A percentile compares a stretch with the other conserved stretches of the same genome.
Conservation (phyloP, 2,113 vertebrate species). For the Oryzias woworae region DNA sequence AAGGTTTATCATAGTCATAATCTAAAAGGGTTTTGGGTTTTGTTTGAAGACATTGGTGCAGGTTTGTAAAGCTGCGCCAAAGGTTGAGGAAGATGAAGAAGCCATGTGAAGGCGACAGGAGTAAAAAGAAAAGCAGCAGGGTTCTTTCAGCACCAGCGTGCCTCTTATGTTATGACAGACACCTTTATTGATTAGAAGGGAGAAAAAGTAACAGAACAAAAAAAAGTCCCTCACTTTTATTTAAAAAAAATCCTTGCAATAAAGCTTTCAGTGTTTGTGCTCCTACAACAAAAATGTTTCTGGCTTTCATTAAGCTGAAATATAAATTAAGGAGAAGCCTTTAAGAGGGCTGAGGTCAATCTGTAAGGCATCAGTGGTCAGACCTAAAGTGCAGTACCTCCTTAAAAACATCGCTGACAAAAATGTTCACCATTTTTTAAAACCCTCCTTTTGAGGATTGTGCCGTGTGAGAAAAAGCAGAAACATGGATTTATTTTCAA, state of each 20-base stretch:
- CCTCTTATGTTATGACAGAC: slow-evolving; percentile 12
- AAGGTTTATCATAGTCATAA: no score
- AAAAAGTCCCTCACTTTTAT: slow-evolving; percentile 4
- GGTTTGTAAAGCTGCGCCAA: slow-evolving; percentile 18
- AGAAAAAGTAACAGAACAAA: slow-evolving; percentile 12
- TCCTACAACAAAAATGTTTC: neutral
- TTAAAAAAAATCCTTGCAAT: neutral
- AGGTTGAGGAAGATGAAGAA: slow-evolving; percentile 2
- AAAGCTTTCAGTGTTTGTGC: neutral
- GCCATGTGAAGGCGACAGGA: slow-evolving; percentile 19
- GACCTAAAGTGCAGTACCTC: no score
- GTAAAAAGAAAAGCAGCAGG: slow-evolving; percentile 11
- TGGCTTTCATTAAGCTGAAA: slow-evolving; percentile 6
- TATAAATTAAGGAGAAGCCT: no score
- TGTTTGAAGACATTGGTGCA: slow-evolving; percentile 29
- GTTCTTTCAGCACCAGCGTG: slow-evolving; percentile 6
- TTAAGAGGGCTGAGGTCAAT: no score
- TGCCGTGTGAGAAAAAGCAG: no score
- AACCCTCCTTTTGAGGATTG: no score
- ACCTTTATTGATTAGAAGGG: slow-evolving; percentile 14
- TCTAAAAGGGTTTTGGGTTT: slow-evolving; percentile 8
- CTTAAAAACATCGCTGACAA: no score
- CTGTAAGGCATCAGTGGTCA: no score
- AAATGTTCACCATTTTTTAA: no score
- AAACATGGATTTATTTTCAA: no score